phyloP scores from a whole-genome alignment of 2,113 vertebrate species.

The Dasyurus viverrinus region DNA sequence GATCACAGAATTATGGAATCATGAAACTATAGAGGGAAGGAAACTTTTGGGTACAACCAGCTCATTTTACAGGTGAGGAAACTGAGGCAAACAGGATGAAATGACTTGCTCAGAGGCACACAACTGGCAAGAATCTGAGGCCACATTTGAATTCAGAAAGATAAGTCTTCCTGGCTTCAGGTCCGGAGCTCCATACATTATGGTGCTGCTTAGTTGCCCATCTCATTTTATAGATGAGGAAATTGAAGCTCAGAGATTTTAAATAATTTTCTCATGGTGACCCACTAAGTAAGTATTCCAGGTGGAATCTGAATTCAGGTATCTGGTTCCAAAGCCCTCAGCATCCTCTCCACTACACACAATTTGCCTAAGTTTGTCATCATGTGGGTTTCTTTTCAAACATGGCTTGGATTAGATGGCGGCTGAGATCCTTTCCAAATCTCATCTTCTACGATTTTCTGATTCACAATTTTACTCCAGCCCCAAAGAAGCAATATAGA shows the following conservation, averaged over 20 bases:
- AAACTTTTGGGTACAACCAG: no score
- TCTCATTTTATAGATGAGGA: background rate
- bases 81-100: background rate
- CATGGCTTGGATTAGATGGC: background rate
- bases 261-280: no score
- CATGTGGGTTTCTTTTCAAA: background rate
- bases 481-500: background rate
- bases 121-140: background rate
- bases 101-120: background rate
- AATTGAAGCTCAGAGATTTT: background rate
- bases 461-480: background rate
- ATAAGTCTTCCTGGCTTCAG: background rate
- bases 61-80: no score
- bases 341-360: background rate
- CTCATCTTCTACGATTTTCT: background rate
- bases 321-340: background rate
- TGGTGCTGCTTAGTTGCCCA: background rate
- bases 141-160: background rate
- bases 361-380: background rate
- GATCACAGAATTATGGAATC: no score
- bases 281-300: background rate
- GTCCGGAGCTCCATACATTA: background rate
- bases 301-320: background rate
- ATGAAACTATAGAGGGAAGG: no score
- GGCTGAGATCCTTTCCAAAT: background rate